These are phyloP conservation scores for Laothoe populi DNA, from an alignment of 2,888 invertebrate species.

Conservation along the genomic window DNA sequence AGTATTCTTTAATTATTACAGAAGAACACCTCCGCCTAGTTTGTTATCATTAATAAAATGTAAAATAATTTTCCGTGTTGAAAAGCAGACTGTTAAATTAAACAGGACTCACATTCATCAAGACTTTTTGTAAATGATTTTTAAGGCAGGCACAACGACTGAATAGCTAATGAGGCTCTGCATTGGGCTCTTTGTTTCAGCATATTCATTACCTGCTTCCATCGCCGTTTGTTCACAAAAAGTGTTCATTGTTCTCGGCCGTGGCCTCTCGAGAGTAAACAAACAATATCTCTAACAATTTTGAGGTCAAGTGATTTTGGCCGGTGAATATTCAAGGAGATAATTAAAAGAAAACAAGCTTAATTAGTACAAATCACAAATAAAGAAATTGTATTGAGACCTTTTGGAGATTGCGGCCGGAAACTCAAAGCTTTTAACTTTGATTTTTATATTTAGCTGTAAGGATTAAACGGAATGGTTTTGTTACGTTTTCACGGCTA, in stretches of 20 bases:
- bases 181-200: constrained; percentile 74
- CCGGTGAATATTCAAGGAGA: constrained; percentile 59
- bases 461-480: constrained; percentile 18
- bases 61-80: constrained; percentile 45
- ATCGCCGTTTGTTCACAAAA: constrained; percentile 69
- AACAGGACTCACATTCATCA: constrained; percentile 67
- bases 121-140: constrained; percentile 75
- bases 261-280: constrained; percentile 62
- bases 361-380: constrained; percentile 56
- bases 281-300: constrained; percentile 75
- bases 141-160: constrained; percentile 67
- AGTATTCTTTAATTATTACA: too few species aligned
- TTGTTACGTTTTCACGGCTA: constrained; percentile 25
- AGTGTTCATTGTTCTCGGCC: constrained; percentile 64
- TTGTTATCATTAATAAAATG: constrained; percentile 39
- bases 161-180: constrained; percentile 77
- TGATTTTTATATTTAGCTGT: constrained; percentile 9
- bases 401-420: not conserved
- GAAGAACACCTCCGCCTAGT: too few species aligned
- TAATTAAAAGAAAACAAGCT: constrained; percentile 65
- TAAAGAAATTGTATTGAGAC: constrained; percentile 32
- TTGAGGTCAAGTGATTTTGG: constrained; percentile 71
- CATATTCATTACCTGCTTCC: constrained; percentile 78
- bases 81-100: constrained; percentile 48
- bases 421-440: not conserved